A percentile compares a stretch with the other conserved stretches of the same genome.
Conservation (phyloP, 2,888 invertebrate species). For the Barypeithes pellucidus region DNA sequence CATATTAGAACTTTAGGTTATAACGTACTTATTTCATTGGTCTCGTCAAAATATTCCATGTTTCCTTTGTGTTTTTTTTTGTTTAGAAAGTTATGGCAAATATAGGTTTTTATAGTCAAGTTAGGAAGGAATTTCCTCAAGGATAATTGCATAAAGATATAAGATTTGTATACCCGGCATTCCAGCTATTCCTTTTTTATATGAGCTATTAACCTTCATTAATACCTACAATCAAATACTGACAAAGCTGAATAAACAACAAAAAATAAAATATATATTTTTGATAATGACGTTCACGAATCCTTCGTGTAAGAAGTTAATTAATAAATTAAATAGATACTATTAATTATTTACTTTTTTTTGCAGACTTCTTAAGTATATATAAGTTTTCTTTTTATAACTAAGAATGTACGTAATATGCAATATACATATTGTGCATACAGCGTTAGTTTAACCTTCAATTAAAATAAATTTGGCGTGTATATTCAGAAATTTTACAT, state of each 20-base stretch:
- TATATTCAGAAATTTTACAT: slow-evolving; percentile 21
- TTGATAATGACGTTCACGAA: not conserved
- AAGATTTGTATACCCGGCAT: no score
- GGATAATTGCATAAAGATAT: no score
- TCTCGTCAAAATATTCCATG: no score
- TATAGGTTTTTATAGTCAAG: no score
- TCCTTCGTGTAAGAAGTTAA: slow-evolving; percentile 1
- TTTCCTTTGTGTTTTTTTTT: no score
- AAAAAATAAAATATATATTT: not conserved
- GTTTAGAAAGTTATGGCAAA: no score
- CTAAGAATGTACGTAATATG: no score
- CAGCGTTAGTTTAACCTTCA: slow-evolving; percentile 5
- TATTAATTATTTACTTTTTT: slow-evolving; percentile 15
- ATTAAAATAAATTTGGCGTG: slow-evolving; percentile 27
- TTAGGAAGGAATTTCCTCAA: no score
- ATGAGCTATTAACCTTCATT: no score
- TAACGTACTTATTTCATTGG: no score
- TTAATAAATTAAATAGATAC: slow-evolving; percentile 28
- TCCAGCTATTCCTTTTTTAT: no score
- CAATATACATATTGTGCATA: slow-evolving; percentile 14
- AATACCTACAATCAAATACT: not conserved
- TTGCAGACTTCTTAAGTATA: not conserved
- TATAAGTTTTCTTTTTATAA: slow-evolving; percentile 2
- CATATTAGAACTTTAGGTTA: no score
- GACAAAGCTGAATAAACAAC: not conserved